Conservation (phyloP, 2,888 invertebrate genomes). For the Coelinius sp. region DNA sequence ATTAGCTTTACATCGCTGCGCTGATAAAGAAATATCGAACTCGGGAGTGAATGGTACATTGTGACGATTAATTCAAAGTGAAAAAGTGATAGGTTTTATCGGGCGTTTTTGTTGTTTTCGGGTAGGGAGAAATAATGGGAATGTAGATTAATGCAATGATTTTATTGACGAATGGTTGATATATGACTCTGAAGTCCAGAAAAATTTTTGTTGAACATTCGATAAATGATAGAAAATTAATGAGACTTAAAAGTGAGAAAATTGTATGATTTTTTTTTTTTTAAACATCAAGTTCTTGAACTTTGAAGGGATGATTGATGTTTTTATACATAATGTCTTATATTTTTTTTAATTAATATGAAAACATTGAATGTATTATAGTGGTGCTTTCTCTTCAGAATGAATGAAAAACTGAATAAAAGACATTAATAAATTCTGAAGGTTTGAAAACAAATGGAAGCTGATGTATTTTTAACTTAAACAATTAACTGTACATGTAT, state of each 20-base stretch:
- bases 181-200: conserved; percentile 35
- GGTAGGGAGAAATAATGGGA: neutral
- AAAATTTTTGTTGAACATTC: conserved; percentile 41
- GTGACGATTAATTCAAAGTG: neutral
- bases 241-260: conserved; percentile 31
- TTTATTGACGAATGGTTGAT: conserved; percentile 21
- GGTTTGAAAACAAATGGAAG: conserved; percentile 13
- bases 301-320: conserved; percentile 28
- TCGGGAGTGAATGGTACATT: neutral
- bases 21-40: neutral
- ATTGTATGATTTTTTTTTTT: conserved; percentile 33
- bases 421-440: conserved; percentile 38
- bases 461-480: conserved; percentile 26
- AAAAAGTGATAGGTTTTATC: neutral
- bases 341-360: conserved; percentile 26
- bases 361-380: conserved; percentile 29
- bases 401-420: neutral
- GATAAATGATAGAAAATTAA: conserved; percentile 35
- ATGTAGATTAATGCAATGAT: neutral
- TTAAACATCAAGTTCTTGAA: conserved; percentile 23
- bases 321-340: conserved; percentile 34
- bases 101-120: neutral
- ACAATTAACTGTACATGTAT: conserved; percentile 11
- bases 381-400: conserved; percentile 19
- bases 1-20: conserved; percentile 67